Percentiles rank a stretch among this genome's conserved stretches.
These are phyloP conservation scores for Himalopsyche japonica DNA, from an alignment of 2,888 invertebrate genomes.

Conservation along the genomic window DNA sequence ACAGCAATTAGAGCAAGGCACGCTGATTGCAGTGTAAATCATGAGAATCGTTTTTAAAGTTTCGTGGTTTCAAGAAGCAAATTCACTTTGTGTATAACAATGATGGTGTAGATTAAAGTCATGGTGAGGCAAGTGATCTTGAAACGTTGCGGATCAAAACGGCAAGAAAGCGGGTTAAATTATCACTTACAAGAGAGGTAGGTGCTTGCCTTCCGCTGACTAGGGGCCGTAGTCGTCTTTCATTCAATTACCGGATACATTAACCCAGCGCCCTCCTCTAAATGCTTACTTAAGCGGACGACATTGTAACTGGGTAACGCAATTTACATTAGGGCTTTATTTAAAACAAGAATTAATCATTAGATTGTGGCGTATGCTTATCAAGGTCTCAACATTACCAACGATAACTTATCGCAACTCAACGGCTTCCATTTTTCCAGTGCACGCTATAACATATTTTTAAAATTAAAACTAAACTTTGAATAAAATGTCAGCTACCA, in stretches of 20 bases:
- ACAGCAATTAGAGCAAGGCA: no score
- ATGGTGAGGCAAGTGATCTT: neutral
- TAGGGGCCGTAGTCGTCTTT: neutral
- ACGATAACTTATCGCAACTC: no score
- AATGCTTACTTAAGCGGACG: neutral
- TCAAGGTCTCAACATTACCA: neutral
- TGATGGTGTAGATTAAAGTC: neutral
- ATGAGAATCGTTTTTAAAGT: no score
- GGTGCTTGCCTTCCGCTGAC: neutral
- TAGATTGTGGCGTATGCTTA: neutral
- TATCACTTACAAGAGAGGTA: neutral
- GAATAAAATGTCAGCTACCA: no score
- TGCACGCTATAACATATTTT: no score
- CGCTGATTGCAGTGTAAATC: no score
- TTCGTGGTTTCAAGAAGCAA: no score
- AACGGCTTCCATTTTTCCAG: no score
- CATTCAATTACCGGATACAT: conserved; percentile 1
- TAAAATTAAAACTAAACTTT: no score
- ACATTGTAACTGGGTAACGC: neutral
- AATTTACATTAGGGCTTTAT: neutral
- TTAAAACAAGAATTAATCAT: neutral
- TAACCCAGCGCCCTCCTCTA: neutral
- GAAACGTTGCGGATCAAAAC: neutral
- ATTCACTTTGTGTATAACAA: neutral
- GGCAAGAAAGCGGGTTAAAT: neutral